phyloP scores from a whole-genome alignment of 2,888 invertebrate genomes.

The Melitaea athalia region DNA sequence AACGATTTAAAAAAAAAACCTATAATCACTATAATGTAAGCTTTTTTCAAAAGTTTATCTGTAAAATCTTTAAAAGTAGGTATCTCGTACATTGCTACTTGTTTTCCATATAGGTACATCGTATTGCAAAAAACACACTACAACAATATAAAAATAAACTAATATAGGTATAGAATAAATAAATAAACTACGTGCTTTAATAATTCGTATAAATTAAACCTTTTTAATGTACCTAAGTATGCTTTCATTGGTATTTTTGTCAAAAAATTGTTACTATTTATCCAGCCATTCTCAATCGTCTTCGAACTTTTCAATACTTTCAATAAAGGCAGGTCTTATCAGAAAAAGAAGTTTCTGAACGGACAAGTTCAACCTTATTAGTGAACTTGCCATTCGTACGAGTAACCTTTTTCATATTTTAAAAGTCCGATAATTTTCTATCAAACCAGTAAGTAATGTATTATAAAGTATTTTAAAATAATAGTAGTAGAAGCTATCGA shows the following conservation, averaged over 20 bases:
- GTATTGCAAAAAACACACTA: background rate
- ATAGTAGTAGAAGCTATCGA: constrained; percentile 4
- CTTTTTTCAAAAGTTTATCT: background rate
- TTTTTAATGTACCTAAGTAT: background rate
- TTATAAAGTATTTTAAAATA: background rate
- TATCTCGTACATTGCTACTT: background rate
- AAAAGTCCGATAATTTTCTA: background rate
- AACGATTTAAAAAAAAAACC: too few species aligned
- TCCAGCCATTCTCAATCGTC: too few species aligned
- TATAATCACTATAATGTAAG: too few species aligned
- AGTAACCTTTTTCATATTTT: background rate
- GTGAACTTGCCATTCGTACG: constrained; percentile 4
- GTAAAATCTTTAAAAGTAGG: background rate
- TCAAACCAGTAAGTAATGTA: background rate
- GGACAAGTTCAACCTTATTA: constrained; percentile 20
- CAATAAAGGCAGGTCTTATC: constrained; percentile 21
- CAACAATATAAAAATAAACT: too few species aligned
- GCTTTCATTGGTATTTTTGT: constrained; percentile 1
- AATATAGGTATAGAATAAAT: too few species aligned
- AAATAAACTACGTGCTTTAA: too few species aligned
- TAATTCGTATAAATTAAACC: too few species aligned
- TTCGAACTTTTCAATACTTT: constrained; percentile 13
- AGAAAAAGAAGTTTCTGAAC: constrained; percentile 11
- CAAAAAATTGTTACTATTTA: background rate
- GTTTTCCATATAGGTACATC: background rate